phyloP scores from a whole-genome alignment of 2,888 invertebrate species.

The Gisinianus flammeolus region DNA sequence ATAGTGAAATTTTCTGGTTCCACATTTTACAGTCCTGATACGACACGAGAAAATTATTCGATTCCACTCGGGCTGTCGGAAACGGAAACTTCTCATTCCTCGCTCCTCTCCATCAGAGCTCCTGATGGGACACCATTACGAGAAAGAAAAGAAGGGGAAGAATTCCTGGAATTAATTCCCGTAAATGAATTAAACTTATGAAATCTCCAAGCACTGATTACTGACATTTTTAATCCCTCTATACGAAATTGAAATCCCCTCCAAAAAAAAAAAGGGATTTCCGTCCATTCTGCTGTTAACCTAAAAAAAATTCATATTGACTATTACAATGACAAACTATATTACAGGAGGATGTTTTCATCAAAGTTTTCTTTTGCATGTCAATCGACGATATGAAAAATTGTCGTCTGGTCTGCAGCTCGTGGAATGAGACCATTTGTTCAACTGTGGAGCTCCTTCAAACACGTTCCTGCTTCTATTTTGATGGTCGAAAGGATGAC shows the following conservation, averaged over 20 bases:
- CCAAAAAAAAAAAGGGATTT: too few relatives aligned
- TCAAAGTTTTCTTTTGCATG: slow-evolving; percentile 42
- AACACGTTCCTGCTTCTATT: slow-evolving; percentile 49
- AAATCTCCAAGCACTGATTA: background rate
- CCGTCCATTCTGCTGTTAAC: too few relatives aligned
- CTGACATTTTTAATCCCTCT: background rate
- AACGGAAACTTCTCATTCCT: too few relatives aligned
- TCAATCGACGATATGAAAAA: slow-evolving; percentile 46
- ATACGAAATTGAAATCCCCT: too few relatives aligned
- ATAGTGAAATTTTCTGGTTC: too few relatives aligned
- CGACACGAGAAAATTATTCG: too few relatives aligned
- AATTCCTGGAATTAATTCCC: background rate
- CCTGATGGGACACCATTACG: too few relatives aligned
- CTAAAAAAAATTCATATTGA: too few relatives aligned
- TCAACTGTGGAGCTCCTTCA: slow-evolving; percentile 40
- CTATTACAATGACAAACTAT: too few relatives aligned
- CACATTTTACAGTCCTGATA: too few relatives aligned
- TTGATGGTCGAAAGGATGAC: slow-evolving; percentile 55
- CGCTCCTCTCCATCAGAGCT: too few relatives aligned
- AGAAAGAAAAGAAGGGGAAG: background rate
- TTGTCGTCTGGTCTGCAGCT: slow-evolving; percentile 43
- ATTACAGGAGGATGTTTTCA: slow-evolving; percentile 45
- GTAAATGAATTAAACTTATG: background rate
- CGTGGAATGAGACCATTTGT: slow-evolving; percentile 47
- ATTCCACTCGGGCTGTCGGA: too few relatives aligned